Evolutionary conservation across 2,888 invertebrate genomes (phyloP).

Genomic region (Tiliacea citrago): DNA sequence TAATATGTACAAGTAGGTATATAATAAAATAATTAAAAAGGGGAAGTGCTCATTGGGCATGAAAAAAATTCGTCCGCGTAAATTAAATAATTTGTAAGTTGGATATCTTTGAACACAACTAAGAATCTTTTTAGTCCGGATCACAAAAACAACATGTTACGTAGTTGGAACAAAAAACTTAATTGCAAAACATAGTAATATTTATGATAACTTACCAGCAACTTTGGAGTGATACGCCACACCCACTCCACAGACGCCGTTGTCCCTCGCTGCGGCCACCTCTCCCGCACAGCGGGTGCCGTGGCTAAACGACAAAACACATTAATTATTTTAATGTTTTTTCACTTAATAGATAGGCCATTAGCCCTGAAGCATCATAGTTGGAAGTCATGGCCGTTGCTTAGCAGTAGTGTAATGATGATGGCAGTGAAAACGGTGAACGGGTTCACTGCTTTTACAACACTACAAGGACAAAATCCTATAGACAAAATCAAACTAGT

Average conservation of each 20-base stretch:
- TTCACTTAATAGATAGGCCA: not conserved
- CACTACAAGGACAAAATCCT: no score
- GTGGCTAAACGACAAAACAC: conserved; percentile 92
- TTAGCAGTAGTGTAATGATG: not conserved
- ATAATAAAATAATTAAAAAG: no score
- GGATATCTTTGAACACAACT: no score
- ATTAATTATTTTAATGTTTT: not conserved
- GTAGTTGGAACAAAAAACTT: not conserved
- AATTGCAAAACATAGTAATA: not conserved
- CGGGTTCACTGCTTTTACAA: no score
- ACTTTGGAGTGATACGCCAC: conserved; percentile 99
- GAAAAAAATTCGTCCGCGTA: no score
- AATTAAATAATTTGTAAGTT: no score
- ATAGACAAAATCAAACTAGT: no score
- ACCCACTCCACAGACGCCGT: conserved; percentile 99
- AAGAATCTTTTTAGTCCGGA: no score
- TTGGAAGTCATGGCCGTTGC: no score
- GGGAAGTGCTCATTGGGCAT: no score
- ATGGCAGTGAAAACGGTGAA: no score
- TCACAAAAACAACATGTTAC: not conserved
- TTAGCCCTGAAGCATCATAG: not conserved
- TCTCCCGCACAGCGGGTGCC: conserved; percentile 99
- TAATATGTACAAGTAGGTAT: no score
- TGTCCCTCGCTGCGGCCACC: conserved; percentile 99
- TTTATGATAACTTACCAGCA: conserved; percentile 93